These are phyloP conservation scores for Oreochromis niloticus DNA, from an alignment of 2,113 vertebrate genomes.

Conservation along the genomic window DNA sequence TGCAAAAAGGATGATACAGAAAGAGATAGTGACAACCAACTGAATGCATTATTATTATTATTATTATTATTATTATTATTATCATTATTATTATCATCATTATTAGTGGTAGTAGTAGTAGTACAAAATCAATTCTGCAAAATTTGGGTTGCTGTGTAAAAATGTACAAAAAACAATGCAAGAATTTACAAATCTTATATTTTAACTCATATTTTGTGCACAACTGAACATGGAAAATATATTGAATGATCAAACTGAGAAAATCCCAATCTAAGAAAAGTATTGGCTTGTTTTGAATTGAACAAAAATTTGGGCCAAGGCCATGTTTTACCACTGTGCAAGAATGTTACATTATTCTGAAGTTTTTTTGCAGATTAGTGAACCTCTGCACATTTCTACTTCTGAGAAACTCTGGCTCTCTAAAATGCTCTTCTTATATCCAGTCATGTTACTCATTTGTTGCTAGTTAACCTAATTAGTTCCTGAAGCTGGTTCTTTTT, in stretches of 20 bases:
- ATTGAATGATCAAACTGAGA: not conserved
- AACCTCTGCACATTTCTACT: not conserved
- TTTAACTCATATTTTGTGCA: not conserved
- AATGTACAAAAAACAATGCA: not conserved
- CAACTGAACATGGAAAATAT: not conserved
- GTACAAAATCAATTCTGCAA: not conserved
- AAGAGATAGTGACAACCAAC: not conserved
- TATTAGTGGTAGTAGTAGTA: not conserved
- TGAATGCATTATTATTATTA: not conserved
- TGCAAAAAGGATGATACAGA: slow-evolving; percentile 21
- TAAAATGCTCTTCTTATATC: not conserved
- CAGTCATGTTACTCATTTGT: not conserved
- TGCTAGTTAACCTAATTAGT: not conserved
- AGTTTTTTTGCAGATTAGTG: not conserved
- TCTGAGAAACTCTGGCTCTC: not conserved
- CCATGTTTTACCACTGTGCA: not conserved
- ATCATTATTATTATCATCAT: not conserved
- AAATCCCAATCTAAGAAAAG: not conserved
- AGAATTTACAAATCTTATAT: not conserved
- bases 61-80: accelerated
- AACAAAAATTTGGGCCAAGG: not conserved
- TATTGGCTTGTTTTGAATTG: not conserved
- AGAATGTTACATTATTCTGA: not conserved
- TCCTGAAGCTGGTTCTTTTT: not conserved
- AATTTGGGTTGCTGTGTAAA: not conserved